Conservation (phyloP, 2,888 invertebrate genomes). For the Ypsolopha sequella region DNA sequence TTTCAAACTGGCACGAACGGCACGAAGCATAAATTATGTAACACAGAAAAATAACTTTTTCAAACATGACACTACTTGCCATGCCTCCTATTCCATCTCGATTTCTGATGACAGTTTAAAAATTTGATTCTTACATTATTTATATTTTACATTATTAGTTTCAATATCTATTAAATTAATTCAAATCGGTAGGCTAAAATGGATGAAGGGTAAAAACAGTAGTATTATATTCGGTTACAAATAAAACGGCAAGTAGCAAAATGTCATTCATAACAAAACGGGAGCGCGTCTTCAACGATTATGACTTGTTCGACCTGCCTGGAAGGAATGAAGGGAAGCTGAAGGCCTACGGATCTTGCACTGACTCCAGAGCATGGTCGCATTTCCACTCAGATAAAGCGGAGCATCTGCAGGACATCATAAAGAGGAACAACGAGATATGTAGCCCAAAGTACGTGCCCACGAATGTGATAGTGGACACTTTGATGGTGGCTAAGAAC, state of each 20-base stretch:
- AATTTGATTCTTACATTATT: slow-evolving; percentile 39
- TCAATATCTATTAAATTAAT: slow-evolving; percentile 25
- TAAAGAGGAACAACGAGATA: slow-evolving; percentile 53
- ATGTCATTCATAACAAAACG: slow-evolving; percentile 66
- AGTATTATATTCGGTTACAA: slow-evolving; percentile 12
- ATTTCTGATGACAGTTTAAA: slow-evolving; percentile 52
- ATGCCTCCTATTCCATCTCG: slow-evolving; percentile 30
- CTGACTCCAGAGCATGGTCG: slow-evolving; percentile 71
- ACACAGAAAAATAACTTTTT: slow-evolving; percentile 11
- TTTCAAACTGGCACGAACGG: too few species aligned
- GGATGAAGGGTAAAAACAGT: slow-evolving; percentile 41
- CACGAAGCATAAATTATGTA: too few species aligned
- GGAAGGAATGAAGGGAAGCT: slow-evolving; percentile 65
- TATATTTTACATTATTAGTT: slow-evolving; percentile 23
- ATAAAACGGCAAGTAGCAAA: not conserved
- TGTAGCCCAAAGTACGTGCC: slow-evolving; percentile 49
- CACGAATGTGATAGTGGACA: slow-evolving; percentile 53
- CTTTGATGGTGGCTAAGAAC: slow-evolving; percentile 58
- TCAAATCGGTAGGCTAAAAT: slow-evolving; percentile 39
- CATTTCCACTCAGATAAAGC: slow-evolving; percentile 64
- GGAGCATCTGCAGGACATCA: slow-evolving; percentile 68
- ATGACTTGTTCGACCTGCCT: slow-evolving; percentile 53
- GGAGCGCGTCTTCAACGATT: slow-evolving; percentile 58
- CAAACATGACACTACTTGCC: slow-evolving; percentile 23
- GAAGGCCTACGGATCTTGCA: slow-evolving; percentile 67